Percentiles rank a stretch among this genome's conserved stretches.
These are phyloP conservation scores for Calameuta pallipes DNA, from an alignment of 2,888 invertebrate species.

Conservation along the genomic window DNA sequence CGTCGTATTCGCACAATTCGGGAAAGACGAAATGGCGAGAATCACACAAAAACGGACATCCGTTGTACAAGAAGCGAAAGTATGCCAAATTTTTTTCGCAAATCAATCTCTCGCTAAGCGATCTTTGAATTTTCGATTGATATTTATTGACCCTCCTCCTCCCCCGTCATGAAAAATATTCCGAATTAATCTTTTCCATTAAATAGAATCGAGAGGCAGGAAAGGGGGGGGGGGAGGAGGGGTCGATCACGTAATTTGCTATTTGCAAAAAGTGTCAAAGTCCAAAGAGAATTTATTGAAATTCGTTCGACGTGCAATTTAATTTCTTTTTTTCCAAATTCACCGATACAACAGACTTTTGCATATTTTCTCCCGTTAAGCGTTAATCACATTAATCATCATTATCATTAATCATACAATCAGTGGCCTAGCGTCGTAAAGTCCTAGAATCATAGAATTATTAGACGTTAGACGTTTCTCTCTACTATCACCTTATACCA, in stretches of 20 bases:
- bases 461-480: conserved; percentile 38
- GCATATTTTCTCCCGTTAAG: conserved; percentile 14
- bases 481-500: conserved; percentile 18
- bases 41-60: too few species aligned
- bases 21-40: too few species aligned
- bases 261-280: conserved; percentile 35
- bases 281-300: background rate
- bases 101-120: background rate
- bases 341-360: background rate
- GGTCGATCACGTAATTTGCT: conserved; percentile 40
- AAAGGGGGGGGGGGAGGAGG: conserved; percentile 18
- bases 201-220: background rate
- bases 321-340: background rate
- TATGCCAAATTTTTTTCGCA: background rate
- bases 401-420: background rate
- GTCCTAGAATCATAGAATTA: background rate
- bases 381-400: background rate
- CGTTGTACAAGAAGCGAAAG: background rate
- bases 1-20: too few species aligned
- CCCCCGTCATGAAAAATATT: background rate
- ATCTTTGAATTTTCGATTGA: background rate
- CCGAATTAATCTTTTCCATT: background rate
- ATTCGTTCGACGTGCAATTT: background rate
- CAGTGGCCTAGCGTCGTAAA: background rate
- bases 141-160: background rate